Evolutionary conservation across 2,888 invertebrate species (phyloP).

Genomic region (Ypsolopha sequella): DNA sequence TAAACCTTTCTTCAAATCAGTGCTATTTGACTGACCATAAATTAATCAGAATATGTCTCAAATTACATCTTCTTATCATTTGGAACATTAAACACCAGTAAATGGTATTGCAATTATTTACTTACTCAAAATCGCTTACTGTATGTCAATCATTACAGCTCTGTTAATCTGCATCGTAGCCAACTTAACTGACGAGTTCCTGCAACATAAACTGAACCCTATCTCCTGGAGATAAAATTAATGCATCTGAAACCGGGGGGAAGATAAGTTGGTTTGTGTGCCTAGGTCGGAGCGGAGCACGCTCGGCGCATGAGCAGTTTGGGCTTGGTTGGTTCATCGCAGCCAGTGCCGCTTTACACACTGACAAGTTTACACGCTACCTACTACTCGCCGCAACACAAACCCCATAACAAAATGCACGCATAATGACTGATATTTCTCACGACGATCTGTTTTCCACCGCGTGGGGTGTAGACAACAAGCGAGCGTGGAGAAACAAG

Average conservation of each 20-base stretch:
- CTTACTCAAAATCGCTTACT: neutral
- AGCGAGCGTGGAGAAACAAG: slow-evolving; percentile 3
- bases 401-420: neutral
- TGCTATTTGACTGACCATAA: neutral
- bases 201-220: neutral
- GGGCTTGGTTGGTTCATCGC: neutral
- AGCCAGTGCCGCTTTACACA: neutral
- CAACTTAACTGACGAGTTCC: neutral
- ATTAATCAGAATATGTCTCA: neutral
- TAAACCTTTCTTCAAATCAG: neutral
- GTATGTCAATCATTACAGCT: slow-evolving; percentile 1
- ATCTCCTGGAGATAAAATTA: neutral
- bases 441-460: neutral
- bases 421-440: neutral
- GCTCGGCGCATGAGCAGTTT: neutral
- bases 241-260: neutral
- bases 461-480: neutral
- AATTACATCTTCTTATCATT: neutral
- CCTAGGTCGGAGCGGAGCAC: neutral
- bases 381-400: neutral
- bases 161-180: neutral
- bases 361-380: neutral
- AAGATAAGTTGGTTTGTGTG: neutral
- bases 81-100: neutral
- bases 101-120: neutral